Percentiles rank a stretch among this genome's conserved stretches.
Conservation (phyloP, 2,113 vertebrate species). For the Eleginops maclovinus region DNA sequence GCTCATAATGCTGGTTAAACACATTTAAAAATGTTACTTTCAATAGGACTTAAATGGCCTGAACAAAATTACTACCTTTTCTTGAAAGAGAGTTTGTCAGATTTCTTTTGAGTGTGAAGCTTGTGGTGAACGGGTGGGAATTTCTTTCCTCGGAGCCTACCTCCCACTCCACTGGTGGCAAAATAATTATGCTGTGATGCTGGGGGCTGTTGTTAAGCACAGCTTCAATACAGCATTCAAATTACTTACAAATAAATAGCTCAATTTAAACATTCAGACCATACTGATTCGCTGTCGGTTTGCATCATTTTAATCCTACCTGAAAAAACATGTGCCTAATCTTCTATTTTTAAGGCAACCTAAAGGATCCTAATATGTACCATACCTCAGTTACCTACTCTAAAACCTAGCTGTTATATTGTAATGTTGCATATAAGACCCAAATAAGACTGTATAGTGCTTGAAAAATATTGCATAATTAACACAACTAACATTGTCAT, state of each 20-base stretch:
- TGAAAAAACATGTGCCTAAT: conserved; percentile 30
- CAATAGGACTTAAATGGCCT: not conserved
- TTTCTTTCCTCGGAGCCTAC: conserved; percentile 38
- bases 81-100: conserved; percentile 1
- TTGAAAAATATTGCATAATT: not conserved
- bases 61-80: not conserved
- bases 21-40: not conserved
- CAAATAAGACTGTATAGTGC: not conserved
- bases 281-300: conserved; percentile 17
- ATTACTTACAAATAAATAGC: conserved; percentile 54
- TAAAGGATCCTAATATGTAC: not conserved
- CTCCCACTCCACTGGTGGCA: conserved; percentile 60
- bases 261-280: conserved; percentile 26
- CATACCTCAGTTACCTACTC: not conserved
- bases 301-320: conserved; percentile 21
- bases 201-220: conserved; percentile 47
- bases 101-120: conserved; percentile 25
- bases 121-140: conserved; percentile 55
- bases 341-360: not conserved
- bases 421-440: not conserved
- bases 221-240: conserved; percentile 45
- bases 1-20: not conserved
- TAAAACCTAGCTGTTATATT: not conserved
- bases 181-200: conserved; percentile 51
- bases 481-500: not conserved